These are phyloP conservation scores for Syritta pipiens DNA, from an alignment of 2,888 invertebrate species.

Conservation along the genomic window DNA sequence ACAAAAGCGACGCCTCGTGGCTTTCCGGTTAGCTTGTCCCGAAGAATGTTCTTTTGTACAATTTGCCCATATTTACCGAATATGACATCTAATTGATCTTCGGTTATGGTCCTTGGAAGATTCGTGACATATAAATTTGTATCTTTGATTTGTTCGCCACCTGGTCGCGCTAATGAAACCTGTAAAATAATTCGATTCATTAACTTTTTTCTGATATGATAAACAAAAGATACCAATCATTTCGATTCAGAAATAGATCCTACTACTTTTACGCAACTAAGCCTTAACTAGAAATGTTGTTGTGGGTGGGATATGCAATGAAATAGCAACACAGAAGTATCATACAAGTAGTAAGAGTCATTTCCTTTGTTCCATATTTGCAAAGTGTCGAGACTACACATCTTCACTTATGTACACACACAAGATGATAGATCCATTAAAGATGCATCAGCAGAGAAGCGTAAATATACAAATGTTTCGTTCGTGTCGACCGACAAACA, in stretches of 20 bases:
- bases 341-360: neutral
- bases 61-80: slow-evolving; percentile 94
- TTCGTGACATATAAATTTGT: slow-evolving; percentile 97
- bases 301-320: neutral
- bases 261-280: neutral
- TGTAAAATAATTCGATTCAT: slow-evolving; percentile 71
- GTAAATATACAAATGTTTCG: slow-evolving; percentile 22
- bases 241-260: neutral
- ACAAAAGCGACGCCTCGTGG: slow-evolving; percentile 96
- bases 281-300: neutral
- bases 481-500: slow-evolving; percentile 11
- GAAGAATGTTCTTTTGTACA: slow-evolving; percentile 93
- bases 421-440: slow-evolving; percentile 21
- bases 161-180: slow-evolving; percentile 95
- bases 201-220: neutral
- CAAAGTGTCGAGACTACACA: slow-evolving; percentile 24
- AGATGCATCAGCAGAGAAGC: slow-evolving; percentile 7
- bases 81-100: slow-evolving; percentile 89
- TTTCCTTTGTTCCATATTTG: slow-evolving; percentile 22
- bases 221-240: neutral
- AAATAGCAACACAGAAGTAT: neutral
- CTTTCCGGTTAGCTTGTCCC: slow-evolving; percentile 92
- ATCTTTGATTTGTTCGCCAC: slow-evolving; percentile 94
- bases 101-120: slow-evolving; percentile 91
- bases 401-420: neutral